Evolutionary conservation across 2,113 vertebrate species (phyloP), one percentile per base, ranked within the genome.

Genomic region (Formicarius rufipectus): DNA sequence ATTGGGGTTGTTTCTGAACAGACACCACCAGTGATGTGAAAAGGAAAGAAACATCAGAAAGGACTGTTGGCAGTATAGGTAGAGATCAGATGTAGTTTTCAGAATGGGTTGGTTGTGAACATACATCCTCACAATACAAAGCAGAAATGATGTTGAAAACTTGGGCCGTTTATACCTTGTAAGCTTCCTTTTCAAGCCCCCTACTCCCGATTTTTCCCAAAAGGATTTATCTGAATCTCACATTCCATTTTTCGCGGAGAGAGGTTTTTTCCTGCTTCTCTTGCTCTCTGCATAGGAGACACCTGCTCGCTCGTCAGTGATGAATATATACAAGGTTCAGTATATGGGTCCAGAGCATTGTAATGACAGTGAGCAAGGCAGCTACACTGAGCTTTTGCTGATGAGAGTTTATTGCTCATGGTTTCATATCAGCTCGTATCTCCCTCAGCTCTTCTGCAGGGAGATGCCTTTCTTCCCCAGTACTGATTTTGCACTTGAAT

Each of bases 361-460:
- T 93, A 92, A 89, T 87, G 78, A 76, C 84, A 90, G 31, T 58
- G 28, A 80, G 74, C 44, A 87, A 94, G 85, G 53, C 74, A 85
- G 49, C 74, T 76, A 73, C 58, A n/a, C 58, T 76, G 82, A 85
- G 82, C 49, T 83, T 93, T 88, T 90, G 49, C 71, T 93, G 89
- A 66, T 87, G 53, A 75, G 86, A 86, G 44, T 89, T 95, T 89
- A 89, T 92, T 91, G 56, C 59, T 75, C 69, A 47, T 59, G 40
- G 74, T 91, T 93, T 94, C 21, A 0, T 89, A 82, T 87, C 91
- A 40, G 40, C 66, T 87, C 12, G 2, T 87, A 62, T 94, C 71
- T 95, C 63, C 58, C 50, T 94, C 84, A 84, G 56, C 87, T 93
- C 71, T 78, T 75, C 62, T 89, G 62, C 81, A 94, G n/a, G n/a